Percentiles rank a stretch among this genome's conserved stretches.
These are phyloP conservation scores for Drosophila virilis DNA, from an alignment of 1,140 invertebrate species.

Conservation along the genomic window DNA sequence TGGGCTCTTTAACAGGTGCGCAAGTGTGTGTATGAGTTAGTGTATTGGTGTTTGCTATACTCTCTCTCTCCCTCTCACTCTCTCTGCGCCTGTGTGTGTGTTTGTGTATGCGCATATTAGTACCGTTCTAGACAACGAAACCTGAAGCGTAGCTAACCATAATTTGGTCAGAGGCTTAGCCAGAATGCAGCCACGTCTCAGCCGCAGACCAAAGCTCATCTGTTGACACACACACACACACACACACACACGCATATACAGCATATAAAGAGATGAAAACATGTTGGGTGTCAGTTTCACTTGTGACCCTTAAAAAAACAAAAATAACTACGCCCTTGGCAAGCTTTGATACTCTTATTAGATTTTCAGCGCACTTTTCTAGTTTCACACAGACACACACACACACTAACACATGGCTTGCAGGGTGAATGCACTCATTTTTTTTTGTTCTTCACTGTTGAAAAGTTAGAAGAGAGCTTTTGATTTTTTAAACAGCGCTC, in stretches of 20 bases:
- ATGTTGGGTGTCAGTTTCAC: conserved; percentile 35
- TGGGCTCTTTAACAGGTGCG: conserved; percentile 35
- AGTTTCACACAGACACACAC: conserved; percentile 40
- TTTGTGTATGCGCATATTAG: conserved; percentile 61
- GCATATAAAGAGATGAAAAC: not conserved
- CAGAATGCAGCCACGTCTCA: conserved; percentile 74
- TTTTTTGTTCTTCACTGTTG: conserved; percentile 44
- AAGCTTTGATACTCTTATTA: conserved; percentile 45
- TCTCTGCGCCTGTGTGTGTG: conserved; percentile 13
- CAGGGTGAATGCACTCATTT: conserved; percentile 77
- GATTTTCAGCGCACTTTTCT: conserved; percentile 54
- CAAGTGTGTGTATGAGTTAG: conserved; percentile 43
- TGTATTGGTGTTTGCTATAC: conserved; percentile 3
- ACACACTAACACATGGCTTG: conserved; percentile 31
- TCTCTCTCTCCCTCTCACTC: conserved; percentile 12
- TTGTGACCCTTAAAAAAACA: conserved; percentile 37
- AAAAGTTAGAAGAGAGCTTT: conserved; percentile 36
- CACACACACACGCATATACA: not conserved
- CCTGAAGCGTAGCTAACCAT: conserved; percentile 75
- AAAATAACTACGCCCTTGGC: conserved; percentile 63
- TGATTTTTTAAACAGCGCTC: conserved; percentile 46
- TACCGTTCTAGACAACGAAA: conserved; percentile 79
- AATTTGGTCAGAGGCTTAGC: conserved; percentile 68
- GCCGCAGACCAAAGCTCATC: conserved; percentile 5
- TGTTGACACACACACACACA: conserved; percentile 22